phyloP scores from a whole-genome alignment of 2,888 invertebrate genomes.

The Syrista parreyssii region DNA sequence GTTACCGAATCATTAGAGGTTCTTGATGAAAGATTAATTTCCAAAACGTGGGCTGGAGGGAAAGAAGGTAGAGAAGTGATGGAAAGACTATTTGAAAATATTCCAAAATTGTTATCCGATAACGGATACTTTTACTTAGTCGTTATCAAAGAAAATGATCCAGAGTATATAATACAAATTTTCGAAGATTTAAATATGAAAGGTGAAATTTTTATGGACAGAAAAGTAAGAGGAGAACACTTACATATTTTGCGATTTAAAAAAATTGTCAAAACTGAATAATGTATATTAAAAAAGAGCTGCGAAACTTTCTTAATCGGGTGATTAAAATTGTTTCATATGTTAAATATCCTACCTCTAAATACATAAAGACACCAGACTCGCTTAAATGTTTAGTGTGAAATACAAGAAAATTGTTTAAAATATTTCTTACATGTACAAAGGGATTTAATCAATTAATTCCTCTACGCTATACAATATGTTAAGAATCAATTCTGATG shows the following conservation, averaged over 20 bases:
- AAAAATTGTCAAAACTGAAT: conserved; percentile 33
- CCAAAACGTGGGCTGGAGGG: conserved; percentile 85
- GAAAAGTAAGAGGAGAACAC: conserved; percentile 88
- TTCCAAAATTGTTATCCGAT: conserved; percentile 78
- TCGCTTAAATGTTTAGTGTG: conserved; percentile 20
- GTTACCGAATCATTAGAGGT: conserved; percentile 85
- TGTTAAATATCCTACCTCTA: too few relatives aligned
- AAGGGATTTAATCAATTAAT: too few relatives aligned
- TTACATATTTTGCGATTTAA: conserved; percentile 83
- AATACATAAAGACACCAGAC: not conserved
- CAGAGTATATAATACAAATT: conserved; percentile 74
- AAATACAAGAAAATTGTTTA: conserved; percentile 28
- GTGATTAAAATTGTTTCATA: too few relatives aligned
- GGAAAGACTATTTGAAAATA: conserved; percentile 76
- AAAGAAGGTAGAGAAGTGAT: conserved; percentile 80
- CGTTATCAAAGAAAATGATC: conserved; percentile 89
- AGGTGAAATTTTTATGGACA: conserved; percentile 74
- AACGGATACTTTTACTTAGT: conserved; percentile 89
- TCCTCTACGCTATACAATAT: too few relatives aligned
- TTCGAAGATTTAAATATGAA: conserved; percentile 72
- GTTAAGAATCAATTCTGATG: too few relatives aligned
- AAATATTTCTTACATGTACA: conserved; percentile 4
- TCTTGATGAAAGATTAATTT: conserved; percentile 66
- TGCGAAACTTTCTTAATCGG: not conserved
- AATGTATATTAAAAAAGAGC: conserved; percentile 11